Percentiles rank a stretch among this genome's conserved stretches.
Evolutionary conservation across 1,140 invertebrate species (phyloP).

Genomic region (Cydia strobilella): DNA sequence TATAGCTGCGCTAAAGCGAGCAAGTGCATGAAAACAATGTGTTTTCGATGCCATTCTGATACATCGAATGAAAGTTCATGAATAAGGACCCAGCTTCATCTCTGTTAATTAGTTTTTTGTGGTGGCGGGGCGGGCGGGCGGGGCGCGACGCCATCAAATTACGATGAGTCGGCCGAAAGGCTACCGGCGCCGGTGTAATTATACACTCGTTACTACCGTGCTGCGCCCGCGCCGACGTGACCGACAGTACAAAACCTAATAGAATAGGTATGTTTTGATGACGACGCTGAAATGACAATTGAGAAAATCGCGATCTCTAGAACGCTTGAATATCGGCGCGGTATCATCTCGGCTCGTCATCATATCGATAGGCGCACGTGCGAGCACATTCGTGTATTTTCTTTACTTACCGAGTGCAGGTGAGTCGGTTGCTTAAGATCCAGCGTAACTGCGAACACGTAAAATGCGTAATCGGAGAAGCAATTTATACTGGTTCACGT

Average conservation of each 20-base stretch:
- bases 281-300: constrained; percentile 19
- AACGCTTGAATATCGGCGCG: constrained; percentile 42
- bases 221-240: constrained; percentile 52
- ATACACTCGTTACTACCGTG: constrained; percentile 79
- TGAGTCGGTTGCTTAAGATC: neutral
- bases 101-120: constrained; percentile 80
- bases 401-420: neutral
- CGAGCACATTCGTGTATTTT: constrained; percentile 17
- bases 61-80: neutral
- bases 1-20: neutral
- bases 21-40: neutral
- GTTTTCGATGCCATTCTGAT: constrained; percentile 16
- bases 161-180: constrained; percentile 77
- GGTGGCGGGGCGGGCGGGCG: constrained; percentile 45
- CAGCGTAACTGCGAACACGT: neutral
- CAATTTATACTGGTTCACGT: neutral
- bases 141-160: constrained; percentile 76
- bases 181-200: constrained; percentile 74
- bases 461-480: neutral
- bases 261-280: constrained; percentile 59
- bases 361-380: constrained; percentile 55
- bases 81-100: constrained; percentile 51
- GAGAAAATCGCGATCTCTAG: constrained; percentile 8
- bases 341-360: constrained; percentile 19
- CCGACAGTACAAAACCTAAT: constrained; percentile 51